Percentiles rank a stretch among this genome's conserved stretches.
These are phyloP conservation scores for Drosophila seclusa DNA, from an alignment of 2,888 invertebrate genomes.

Conservation along the genomic window DNA sequence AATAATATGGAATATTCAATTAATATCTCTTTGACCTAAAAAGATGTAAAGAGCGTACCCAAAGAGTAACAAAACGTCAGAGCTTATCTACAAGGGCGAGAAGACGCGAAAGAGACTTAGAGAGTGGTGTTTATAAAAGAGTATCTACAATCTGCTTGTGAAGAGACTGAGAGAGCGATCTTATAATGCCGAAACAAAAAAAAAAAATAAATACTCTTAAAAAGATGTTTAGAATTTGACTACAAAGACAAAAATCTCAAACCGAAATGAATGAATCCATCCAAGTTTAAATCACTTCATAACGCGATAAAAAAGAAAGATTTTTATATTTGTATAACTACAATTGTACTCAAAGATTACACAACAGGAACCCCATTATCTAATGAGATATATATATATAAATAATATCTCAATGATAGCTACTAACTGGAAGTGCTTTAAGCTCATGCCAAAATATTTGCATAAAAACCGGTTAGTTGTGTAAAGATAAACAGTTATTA, in stretches of 20 bases:
- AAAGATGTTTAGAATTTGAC: neutral
- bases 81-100: too few species aligned
- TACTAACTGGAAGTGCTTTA: neutral
- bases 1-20: neutral
- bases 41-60: neutral
- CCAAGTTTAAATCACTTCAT: neutral
- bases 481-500: neutral
- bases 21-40: neutral
- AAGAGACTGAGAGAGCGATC: neutral
- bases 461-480: conserved; percentile 2
- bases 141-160: neutral
- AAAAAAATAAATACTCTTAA: neutral
- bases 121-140: neutral
- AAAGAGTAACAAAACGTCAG: neutral
- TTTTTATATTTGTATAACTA: neutral
- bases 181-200: neutral
- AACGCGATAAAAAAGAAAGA: neutral
- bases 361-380: neutral
- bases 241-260: neutral
- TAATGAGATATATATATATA: too few species aligned
- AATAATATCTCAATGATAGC: neutral
- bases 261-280: too few species aligned
- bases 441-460: neutral
- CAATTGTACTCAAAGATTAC: neutral
- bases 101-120: neutral